Percentiles rank a stretch among this genome's conserved stretches.
Evolutionary conservation across 2,113 vertebrate species (phyloP).

Genomic region (Eleginops maclovinus): DNA sequence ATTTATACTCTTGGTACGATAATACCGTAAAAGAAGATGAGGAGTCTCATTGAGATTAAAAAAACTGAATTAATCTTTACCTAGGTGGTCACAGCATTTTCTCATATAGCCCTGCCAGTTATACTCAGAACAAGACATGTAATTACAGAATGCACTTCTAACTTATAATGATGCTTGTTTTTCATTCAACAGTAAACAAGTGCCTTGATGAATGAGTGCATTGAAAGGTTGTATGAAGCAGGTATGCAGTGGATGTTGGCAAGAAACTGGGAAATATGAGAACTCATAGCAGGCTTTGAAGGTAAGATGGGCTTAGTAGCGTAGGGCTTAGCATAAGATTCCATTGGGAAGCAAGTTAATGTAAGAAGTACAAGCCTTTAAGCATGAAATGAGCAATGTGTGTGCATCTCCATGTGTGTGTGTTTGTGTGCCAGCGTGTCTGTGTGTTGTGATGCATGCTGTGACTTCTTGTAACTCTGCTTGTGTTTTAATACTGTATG

Average conservation of each 20-base stretch:
- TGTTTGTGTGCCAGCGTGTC: background rate
- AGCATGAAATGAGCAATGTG: constrained; percentile 27
- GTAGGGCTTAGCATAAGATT: constrained; percentile 42
- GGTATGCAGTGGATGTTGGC: constrained; percentile 39
- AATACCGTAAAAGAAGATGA: background rate
- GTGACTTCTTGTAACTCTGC: constrained; percentile 10
- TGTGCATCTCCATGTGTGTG: constrained; percentile 8
- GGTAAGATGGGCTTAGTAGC: constrained; percentile 20
- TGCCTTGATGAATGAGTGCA: constrained; percentile 26
- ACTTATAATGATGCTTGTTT: background rate
- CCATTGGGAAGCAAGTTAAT: constrained; percentile 38
- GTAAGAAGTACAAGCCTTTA: constrained; percentile 26
- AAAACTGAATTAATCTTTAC: background rate
- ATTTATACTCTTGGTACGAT: background rate
- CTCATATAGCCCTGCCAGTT: background rate
- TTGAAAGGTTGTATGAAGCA: constrained; percentile 61
- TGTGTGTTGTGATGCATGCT: constrained; percentile 29
- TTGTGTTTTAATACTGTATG: constrained; percentile 22
- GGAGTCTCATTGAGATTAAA: background rate
- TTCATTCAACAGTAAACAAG: constrained; percentile 47
- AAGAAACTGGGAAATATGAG: constrained; percentile 55
- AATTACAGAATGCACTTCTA: constrained; percentile 11
- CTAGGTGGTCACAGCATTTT: background rate
- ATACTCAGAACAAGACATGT: constrained; percentile 4
- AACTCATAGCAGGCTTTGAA: constrained; percentile 25